A percentile compares a stretch with the other conserved stretches of the same genome.
These are phyloP conservation scores for Ochlodes sylvanus DNA, from an alignment of 2,888 invertebrate genomes.

Conservation along the genomic window DNA sequence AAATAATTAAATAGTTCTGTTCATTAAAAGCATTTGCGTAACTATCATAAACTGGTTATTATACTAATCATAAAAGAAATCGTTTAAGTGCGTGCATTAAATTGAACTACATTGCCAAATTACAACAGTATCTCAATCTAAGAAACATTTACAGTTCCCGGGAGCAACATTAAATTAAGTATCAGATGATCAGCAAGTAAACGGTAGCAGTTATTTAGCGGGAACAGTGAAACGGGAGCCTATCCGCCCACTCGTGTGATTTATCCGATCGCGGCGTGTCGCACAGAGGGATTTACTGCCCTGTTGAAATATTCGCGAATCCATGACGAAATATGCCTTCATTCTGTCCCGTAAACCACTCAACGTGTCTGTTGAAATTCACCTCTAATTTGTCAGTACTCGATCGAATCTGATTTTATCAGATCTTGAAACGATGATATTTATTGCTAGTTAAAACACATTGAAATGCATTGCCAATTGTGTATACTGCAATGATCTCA, in stretches of 20 bases:
- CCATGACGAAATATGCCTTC: slow-evolving; percentile 63
- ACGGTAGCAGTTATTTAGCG: slow-evolving; percentile 81
- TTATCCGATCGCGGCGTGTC: slow-evolving; percentile 65
- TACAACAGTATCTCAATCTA: slow-evolving; percentile 16
- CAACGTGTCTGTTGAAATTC: slow-evolving; percentile 55
- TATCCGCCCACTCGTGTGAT: slow-evolving; percentile 76
- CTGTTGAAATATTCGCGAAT: slow-evolving; percentile 73
- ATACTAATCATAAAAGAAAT: no score
- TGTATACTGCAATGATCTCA: no score
- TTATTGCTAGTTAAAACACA: slow-evolving; percentile 35
- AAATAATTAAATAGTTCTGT: no score
- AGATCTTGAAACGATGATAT: slow-evolving; percentile 34
- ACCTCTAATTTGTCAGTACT: slow-evolving; percentile 54
- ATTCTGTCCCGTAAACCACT: slow-evolving; percentile 49
- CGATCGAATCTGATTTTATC: slow-evolving; percentile 38
- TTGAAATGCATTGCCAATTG: neutral
- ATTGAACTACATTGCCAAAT: slow-evolving; percentile 21
- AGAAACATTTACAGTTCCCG: slow-evolving; percentile 48
- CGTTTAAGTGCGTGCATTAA: neutral
- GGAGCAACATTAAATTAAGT: slow-evolving; percentile 78
- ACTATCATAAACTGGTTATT: no score
- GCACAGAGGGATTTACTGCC: slow-evolving; percentile 65
- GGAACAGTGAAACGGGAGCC: slow-evolving; percentile 61
- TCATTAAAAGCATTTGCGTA: no score
- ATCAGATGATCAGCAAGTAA: slow-evolving; percentile 82